Evolutionary conservation across 1,140 invertebrate species (phyloP).

Genomic region (Heliconius nattereri): DNA sequence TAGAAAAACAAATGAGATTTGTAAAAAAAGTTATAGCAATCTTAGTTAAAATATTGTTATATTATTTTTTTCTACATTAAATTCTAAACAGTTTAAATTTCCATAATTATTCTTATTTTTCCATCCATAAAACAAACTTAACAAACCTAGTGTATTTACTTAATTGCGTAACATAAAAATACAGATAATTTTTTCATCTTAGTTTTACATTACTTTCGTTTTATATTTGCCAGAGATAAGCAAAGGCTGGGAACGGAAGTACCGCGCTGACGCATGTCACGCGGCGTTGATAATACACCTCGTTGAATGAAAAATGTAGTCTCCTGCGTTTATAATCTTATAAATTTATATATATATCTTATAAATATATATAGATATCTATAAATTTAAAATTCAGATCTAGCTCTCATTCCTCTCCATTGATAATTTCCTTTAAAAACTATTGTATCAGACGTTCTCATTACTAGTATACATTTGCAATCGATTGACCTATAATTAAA

Average conservation of each 20-base stretch:
- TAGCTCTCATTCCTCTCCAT: not conserved
- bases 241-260: constrained; percentile 72
- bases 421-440: not conserved
- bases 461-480: constrained; percentile 6
- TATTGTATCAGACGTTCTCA: not conserved
- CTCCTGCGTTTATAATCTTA: not conserved
- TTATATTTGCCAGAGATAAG: constrained; percentile 76
- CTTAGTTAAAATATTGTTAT: no score
- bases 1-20: no score
- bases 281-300: constrained; percentile 52
- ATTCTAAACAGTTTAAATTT: not conserved
- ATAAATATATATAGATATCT: no score
- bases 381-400: not conserved
- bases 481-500: constrained; percentile 37
- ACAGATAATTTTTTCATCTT: constrained; percentile 55
- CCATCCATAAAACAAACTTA: constrained; percentile 15
- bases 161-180: constrained; percentile 53
- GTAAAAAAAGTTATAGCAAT: no score
- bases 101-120: constrained; percentile 20
- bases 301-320: constrained; percentile 41
- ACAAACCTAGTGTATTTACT: constrained; percentile 45
- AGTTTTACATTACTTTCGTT: constrained; percentile 63
- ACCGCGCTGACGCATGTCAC: constrained; percentile 58
- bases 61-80: no score
- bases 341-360: no score